Conservation (phyloP, 30 jellyfish, hydroid and myxozoan species). For the Clytia hemisphaerica region DNA sequence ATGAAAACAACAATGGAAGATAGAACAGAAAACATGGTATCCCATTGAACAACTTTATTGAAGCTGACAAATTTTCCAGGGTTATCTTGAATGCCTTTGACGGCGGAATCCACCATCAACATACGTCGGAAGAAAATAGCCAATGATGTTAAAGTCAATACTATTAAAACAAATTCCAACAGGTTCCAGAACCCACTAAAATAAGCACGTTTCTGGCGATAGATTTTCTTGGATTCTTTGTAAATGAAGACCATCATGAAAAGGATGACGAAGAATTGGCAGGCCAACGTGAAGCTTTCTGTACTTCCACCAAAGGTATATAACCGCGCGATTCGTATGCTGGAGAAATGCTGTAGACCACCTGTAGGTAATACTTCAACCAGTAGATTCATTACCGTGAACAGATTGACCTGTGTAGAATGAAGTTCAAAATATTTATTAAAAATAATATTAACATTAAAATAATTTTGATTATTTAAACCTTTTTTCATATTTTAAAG, state of each 20-base stretch:
- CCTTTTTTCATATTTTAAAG: too few relatives aligned
- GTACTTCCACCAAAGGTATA: slow-evolving; percentile 97
- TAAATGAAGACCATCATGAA: slow-evolving; percentile 65
- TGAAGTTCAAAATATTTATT: too few relatives aligned
- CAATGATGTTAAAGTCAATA: slow-evolving; percentile 51
- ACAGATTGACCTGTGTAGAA: slow-evolving; percentile 86
- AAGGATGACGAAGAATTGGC: slow-evolving; percentile 86
- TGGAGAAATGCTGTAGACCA: slow-evolving; percentile 60
- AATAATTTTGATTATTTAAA: too few relatives aligned
- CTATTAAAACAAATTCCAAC: slow-evolving; percentile 61
- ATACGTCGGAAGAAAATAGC: slow-evolving; percentile 79
- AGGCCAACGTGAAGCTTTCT: slow-evolving; percentile 77
- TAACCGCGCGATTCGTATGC: slow-evolving; percentile 80
- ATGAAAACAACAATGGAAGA: slow-evolving; percentile 70
- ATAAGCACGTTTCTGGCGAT: slow-evolving; percentile 58
- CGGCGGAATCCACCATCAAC: slow-evolving; percentile 82
- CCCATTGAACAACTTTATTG: slow-evolving; percentile 97
- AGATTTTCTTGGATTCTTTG: slow-evolving; percentile 87
- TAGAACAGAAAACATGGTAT: slow-evolving; percentile 54
- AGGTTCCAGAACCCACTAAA: slow-evolving; percentile 86
- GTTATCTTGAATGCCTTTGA: slow-evolving; percentile 49
- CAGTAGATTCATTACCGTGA: slow-evolving; percentile 79
- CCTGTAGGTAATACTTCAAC: slow-evolving; percentile 84
- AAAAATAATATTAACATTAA: too few relatives aligned
- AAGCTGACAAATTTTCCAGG: slow-evolving; percentile 91